Conservation (phyloP, 2,113 vertebrate species). For the Suncus etruscus region DNA sequence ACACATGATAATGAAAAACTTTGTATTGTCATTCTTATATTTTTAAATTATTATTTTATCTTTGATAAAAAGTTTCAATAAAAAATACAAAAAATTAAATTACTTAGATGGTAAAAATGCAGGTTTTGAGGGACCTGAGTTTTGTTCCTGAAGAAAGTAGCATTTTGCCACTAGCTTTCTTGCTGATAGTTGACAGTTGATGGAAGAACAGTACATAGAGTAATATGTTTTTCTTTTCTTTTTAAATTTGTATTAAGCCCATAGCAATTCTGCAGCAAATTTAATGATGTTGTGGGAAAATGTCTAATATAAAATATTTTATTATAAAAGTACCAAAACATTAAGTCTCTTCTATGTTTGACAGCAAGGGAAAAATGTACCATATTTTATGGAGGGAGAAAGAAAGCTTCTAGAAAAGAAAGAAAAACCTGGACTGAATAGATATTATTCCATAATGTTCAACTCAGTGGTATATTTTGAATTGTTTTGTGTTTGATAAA, state of each 20-base stretch:
- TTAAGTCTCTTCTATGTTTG: constrained; percentile 76
- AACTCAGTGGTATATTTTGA: constrained; percentile 70
- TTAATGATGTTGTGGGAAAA: constrained; percentile 81
- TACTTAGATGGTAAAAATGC: constrained; percentile 63
- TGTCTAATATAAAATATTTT: constrained; percentile 81
- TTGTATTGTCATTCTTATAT: constrained; percentile 48
- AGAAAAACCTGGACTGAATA: constrained; percentile 66
- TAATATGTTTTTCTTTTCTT: constrained; percentile 79
- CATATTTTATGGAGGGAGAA: constrained; percentile 32
- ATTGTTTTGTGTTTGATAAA: constrained; percentile 78
- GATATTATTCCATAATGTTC: constrained; percentile 66
- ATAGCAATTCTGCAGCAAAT: constrained; percentile 73
- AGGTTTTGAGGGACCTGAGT: constrained; percentile 69
- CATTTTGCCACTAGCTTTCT: constrained; percentile 70
- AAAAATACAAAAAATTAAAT: constrained; percentile 61
- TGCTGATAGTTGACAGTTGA: constrained; percentile 69
- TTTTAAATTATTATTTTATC: constrained; percentile 55
- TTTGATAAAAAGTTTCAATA: constrained; percentile 68
- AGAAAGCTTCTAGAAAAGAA: constrained; percentile 76
- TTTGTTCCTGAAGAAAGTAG: constrained; percentile 65
- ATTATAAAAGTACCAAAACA: constrained; percentile 76
- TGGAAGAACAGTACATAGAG: constrained; percentile 58
- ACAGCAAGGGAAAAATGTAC: constrained; percentile 72
- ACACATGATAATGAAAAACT: not conserved
- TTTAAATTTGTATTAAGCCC: constrained; percentile 82